A percentile compares a stretch with the other conserved stretches of the same genome.
Conservation (phyloP, 2,888 invertebrate genomes). For the Oxystoma pomonae region DNA sequence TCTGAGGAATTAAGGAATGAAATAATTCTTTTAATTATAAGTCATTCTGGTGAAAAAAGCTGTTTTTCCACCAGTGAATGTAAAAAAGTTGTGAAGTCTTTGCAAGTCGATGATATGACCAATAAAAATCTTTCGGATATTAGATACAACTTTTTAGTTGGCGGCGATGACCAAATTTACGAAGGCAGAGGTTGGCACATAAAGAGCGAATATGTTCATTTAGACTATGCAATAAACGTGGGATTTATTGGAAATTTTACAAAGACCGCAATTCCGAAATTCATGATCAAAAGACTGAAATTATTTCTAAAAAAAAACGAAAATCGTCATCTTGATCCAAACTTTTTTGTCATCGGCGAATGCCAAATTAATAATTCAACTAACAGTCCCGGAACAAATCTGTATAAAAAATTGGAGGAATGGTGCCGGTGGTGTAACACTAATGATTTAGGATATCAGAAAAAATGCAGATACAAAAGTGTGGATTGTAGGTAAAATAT, state of each 20-base stretch:
- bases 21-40: neutral
- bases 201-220: neutral
- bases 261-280: neutral
- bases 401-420: conserved; percentile 8
- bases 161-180: neutral
- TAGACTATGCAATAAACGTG: neutral
- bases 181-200: neutral
- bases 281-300: neutral
- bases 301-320: neutral
- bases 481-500: neutral
- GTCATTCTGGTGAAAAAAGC: neutral
- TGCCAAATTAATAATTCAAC: neutral
- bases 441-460: neutral
- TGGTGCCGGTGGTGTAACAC: neutral
- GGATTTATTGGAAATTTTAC: neutral
- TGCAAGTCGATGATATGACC: neutral
- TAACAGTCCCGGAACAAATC: conserved; percentile 39
- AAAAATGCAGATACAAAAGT: neutral
- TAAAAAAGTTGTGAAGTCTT: neutral
- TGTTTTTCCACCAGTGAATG: neutral
- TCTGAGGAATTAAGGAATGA: neutral
- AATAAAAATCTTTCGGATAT: neutral
- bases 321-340: neutral
- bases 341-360: neutral
- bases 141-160: neutral